Conservation (phyloP, 92 coral and sea anemone genomes). For the Isaurus tuberculatus region DNA sequence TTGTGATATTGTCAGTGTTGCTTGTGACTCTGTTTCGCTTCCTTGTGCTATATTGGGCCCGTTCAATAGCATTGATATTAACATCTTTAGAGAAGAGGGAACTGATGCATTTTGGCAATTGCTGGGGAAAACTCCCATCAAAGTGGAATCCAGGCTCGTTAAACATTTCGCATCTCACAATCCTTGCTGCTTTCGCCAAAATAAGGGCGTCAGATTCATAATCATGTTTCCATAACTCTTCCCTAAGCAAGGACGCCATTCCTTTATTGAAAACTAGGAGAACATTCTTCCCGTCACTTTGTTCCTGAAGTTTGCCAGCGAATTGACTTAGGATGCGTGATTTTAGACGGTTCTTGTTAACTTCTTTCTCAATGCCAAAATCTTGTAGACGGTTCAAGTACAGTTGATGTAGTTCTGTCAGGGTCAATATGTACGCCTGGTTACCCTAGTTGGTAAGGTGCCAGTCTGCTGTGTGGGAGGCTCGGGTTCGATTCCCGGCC, state of each 20-base stretch:
- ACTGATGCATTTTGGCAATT: slow-evolving; percentile 53
- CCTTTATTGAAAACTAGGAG: slow-evolving; percentile 57
- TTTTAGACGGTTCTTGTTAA: slow-evolving; percentile 59
- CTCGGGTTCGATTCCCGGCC: too few species aligned
- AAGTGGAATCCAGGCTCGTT: slow-evolving; percentile 38
- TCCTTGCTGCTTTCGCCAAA: slow-evolving; percentile 60
- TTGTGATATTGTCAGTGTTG: not conserved
- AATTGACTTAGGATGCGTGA: slow-evolving; percentile 4
- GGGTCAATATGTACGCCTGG: slow-evolving; percentile 27
- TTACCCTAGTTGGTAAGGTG: too few species aligned
- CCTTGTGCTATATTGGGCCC: slow-evolving; percentile 38
- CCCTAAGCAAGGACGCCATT: slow-evolving; percentile 48
- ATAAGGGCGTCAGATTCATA: slow-evolving; percentile 51
- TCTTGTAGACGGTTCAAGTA: slow-evolving; percentile 40
- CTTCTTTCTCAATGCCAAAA: slow-evolving; percentile 50
- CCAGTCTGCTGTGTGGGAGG: too few species aligned
- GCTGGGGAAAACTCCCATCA: slow-evolving; percentile 41
- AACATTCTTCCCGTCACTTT: slow-evolving; percentile 35
- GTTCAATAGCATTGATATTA: slow-evolving; percentile 47
- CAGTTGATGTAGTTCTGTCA: slow-evolving; percentile 44
- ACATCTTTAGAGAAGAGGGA: slow-evolving; percentile 36
- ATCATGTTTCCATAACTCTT: slow-evolving; percentile 46
- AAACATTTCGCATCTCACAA: slow-evolving; percentile 43
- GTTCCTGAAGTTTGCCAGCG: slow-evolving; percentile 5
- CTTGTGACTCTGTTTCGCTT: not conserved